phyloP scores from a whole-genome alignment of 2,113 vertebrate genomes.

The Lepidothrix coronata region DNA sequence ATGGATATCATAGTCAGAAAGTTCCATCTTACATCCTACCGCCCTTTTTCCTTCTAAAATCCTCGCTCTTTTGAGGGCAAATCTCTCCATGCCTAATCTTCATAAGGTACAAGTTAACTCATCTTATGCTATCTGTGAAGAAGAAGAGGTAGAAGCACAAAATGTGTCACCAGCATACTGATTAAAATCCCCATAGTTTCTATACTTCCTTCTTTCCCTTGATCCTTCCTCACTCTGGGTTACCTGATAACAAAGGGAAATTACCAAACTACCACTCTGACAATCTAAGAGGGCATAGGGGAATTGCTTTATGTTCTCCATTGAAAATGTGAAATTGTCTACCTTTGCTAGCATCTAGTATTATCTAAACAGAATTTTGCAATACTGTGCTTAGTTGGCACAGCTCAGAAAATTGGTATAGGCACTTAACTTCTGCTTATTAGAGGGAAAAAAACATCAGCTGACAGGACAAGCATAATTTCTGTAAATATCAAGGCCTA shows the following conservation, averaged over 20 bases:
- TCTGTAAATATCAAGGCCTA: slow-evolving; percentile 9
- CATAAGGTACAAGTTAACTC: neutral
- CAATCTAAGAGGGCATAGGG: neutral
- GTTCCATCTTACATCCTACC: neutral
- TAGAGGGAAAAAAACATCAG: neutral
- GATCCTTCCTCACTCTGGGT: neutral
- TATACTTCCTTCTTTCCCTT: neutral
- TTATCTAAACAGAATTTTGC: neutral
- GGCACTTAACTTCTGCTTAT: neutral
- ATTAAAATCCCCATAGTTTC: neutral
- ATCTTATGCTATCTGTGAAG: neutral
- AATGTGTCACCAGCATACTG: neutral
- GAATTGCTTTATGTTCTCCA: neutral
- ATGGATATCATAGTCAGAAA: neutral
- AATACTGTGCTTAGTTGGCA: neutral
- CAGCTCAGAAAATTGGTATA: neutral
- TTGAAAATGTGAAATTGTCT: neutral
- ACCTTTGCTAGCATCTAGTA: neutral
- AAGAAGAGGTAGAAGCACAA: neutral
- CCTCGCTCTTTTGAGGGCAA: neutral
- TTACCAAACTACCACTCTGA: neutral
- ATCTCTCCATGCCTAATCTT: neutral
- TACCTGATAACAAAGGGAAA: neutral
- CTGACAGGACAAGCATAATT: neutral
- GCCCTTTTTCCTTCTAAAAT: neutral